phyloP scores from a whole-genome alignment of 2,113 vertebrate genomes.

The Cichladusa arquata region DNA sequence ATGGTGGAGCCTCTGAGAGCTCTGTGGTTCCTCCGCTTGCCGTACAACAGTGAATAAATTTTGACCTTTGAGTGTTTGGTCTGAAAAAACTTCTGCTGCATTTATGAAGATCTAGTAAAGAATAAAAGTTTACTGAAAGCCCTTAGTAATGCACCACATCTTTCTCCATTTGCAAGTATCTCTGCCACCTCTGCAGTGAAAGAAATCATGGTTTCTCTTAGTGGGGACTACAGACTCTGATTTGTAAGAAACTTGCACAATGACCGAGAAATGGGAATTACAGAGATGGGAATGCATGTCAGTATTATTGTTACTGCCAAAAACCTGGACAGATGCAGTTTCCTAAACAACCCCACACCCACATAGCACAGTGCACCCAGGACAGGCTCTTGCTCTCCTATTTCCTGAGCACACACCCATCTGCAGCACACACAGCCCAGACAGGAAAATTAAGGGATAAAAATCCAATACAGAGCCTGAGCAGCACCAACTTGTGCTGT shows the following conservation, averaged over 20 bases:
- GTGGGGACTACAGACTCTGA: neutral
- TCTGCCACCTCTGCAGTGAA: neutral
- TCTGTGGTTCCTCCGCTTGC: neutral
- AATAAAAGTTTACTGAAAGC: neutral
- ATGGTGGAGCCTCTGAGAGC: neutral
- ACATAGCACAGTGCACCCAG: fast-evolving
- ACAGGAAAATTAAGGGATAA: neutral
- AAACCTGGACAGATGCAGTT: neutral
- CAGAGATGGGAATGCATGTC: neutral
- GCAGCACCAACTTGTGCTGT: neutral
- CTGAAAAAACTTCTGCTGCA: neutral
- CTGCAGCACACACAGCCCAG: neutral
- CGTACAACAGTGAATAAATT: neutral
- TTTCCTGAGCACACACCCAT: neutral
- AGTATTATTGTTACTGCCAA: neutral
- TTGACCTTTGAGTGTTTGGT: neutral
- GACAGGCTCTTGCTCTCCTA: neutral
- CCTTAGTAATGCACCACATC: neutral
- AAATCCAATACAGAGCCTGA: neutral
- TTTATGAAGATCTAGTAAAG: neutral
- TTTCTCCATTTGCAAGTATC: neutral
- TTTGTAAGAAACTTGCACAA: neutral
- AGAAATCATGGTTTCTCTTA: neutral
- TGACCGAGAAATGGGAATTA: neutral
- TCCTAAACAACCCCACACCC: neutral